phyloP scores from a whole-genome alignment of 2,888 invertebrate genomes.

The Agrilus mali region DNA sequence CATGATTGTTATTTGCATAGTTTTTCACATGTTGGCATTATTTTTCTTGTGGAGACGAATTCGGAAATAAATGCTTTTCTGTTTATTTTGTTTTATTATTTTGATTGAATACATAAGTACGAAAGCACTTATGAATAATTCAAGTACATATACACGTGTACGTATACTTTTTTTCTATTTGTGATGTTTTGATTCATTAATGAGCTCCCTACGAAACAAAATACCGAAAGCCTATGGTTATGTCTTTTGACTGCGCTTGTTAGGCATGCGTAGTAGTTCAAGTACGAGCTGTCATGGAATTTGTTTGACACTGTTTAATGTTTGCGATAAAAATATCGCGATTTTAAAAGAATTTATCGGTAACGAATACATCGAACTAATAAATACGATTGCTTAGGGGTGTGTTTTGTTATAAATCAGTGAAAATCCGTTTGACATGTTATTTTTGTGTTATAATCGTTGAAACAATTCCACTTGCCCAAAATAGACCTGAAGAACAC shows the following conservation, averaged over 20 bases:
- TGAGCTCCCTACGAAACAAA: too few species aligned
- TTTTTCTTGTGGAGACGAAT: slow-evolving; percentile 50
- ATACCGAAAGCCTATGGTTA: too few species aligned
- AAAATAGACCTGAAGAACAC: slow-evolving; percentile 10
- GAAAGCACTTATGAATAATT: too few species aligned
- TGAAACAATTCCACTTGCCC: slow-evolving; percentile 11
- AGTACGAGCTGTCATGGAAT: slow-evolving; percentile 31
- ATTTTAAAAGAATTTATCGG: slow-evolving; percentile 25
- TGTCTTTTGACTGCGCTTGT: slow-evolving; percentile 11
- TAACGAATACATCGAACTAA: slow-evolving; percentile 23
- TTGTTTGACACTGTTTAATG: slow-evolving; percentile 31
- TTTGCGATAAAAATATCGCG: slow-evolving; percentile 31
- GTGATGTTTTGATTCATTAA: neutral
- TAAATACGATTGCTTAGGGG: slow-evolving; percentile 22
- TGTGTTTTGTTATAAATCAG: slow-evolving; percentile 15
- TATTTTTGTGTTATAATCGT: slow-evolving; percentile 7
- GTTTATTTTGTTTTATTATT: too few species aligned
- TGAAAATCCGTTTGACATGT: slow-evolving; percentile 20
- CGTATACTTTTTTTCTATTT: too few species aligned
- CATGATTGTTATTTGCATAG: slow-evolving; percentile 49
- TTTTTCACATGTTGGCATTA: slow-evolving; percentile 60
- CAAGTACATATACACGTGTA: too few species aligned
- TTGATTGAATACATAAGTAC: too few species aligned
- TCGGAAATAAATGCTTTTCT: slow-evolving; percentile 39
- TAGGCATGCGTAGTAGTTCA: slow-evolving; percentile 15